These are phyloP conservation scores for Platysternon megacephalum DNA, from an alignment of 2,113 vertebrate genomes.

Conservation along the genomic window DNA sequence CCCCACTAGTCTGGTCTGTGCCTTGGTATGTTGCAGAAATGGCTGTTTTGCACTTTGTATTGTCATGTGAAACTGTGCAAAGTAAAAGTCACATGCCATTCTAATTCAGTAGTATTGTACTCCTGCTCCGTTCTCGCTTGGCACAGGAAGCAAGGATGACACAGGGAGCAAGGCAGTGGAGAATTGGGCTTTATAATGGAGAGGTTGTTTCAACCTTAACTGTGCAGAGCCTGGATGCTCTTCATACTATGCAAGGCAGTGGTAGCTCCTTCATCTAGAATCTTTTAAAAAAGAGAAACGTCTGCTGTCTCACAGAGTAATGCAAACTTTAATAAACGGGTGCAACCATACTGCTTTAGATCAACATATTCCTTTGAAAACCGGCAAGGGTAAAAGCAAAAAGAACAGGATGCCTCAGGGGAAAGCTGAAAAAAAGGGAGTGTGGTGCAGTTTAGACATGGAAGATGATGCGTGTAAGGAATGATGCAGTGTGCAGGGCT, in stretches of 20 bases:
- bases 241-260: background rate
- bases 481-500: background rate
- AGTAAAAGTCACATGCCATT: background rate
- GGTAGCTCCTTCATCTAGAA: background rate
- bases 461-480: background rate
- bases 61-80: background rate
- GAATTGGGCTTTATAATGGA: background rate
- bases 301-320: background rate
- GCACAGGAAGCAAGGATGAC: background rate
- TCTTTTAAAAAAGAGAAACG: background rate
- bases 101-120: background rate
- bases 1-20: background rate
- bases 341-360: background rate
- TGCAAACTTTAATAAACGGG: background rate
- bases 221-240: too few relatives aligned
- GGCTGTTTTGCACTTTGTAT: background rate
- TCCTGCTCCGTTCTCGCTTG: background rate
- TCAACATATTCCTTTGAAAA: background rate
- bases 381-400: background rate
- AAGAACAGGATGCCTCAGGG: background rate
- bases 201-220: background rate
- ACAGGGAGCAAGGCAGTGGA: background rate
- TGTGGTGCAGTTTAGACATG: too few relatives aligned
- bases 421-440: too few relatives aligned
- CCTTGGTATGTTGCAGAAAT: background rate